phyloP scores from a whole-genome alignment of 2,797 vertebrate genomes.

The Acanthurus lineatus region DNA sequence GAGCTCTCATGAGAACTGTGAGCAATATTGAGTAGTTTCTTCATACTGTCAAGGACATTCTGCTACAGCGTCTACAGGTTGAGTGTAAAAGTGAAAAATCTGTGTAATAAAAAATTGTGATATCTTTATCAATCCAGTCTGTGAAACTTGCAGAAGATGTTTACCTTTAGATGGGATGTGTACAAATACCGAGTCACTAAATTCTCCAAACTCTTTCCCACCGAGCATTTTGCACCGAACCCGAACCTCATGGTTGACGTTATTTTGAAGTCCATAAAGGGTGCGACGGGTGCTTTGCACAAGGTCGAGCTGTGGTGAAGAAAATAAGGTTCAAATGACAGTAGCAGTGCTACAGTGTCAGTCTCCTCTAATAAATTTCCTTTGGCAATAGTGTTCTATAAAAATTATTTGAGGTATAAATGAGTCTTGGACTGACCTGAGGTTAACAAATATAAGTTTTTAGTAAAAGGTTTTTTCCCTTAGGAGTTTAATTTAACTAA shows the following conservation, averaged over 20 bases:
- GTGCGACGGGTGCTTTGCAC: slow-evolving; percentile 82
- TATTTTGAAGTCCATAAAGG: slow-evolving; percentile 88
- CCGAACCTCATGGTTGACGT: slow-evolving; percentile 90
- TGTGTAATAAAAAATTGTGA: neutral
- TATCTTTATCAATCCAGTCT: neutral
- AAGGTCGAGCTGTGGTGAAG: slow-evolving; percentile 81
- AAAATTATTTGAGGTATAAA: neutral
- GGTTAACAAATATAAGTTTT: neutral
- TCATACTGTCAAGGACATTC: neutral
- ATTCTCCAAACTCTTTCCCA: slow-evolving; percentile 89
- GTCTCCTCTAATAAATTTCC: neutral
- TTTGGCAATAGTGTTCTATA: neutral
- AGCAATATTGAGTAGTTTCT: neutral
- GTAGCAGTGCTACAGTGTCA: neutral
- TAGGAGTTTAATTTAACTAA: neutral
- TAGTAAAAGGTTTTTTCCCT: no score
- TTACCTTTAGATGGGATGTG: slow-evolving; percentile 80
- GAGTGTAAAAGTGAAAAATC: neutral
- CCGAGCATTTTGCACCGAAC: slow-evolving; percentile 88
- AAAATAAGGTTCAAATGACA: slow-evolving; percentile 48
- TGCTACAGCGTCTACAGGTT: neutral
- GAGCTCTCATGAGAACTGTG: neutral
- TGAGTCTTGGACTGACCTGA: neutral
- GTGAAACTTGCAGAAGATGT: no score
- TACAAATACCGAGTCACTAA: slow-evolving; percentile 89